phyloP scores from a whole-genome alignment of 2,113 vertebrate genomes.

The Gobio gobio region DNA sequence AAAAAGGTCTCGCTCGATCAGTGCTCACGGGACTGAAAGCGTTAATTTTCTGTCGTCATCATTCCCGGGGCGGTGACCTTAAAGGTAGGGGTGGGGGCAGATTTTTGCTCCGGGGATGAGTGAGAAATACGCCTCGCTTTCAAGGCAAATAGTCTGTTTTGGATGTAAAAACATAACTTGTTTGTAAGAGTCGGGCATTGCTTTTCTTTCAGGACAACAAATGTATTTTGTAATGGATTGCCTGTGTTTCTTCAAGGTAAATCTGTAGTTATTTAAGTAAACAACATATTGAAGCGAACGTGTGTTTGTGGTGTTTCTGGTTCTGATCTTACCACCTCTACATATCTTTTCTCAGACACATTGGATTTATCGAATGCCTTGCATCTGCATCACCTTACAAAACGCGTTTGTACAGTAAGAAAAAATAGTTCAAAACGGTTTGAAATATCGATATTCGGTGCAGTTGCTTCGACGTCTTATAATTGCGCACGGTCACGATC shows the following conservation, averaged over 20 bases:
- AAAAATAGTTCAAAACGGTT: not conserved
- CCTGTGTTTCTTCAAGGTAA: constrained; percentile 61
- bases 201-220: constrained; percentile 53
- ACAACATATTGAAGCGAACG: constrained; percentile 52
- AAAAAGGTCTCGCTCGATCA: not conserved
- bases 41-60: constrained; percentile 77
- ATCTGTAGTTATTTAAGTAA: constrained; percentile 60
- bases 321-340: constrained; percentile 26
- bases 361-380: not conserved
- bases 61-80: constrained; percentile 73
- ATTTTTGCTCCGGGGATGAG: constrained; percentile 61
- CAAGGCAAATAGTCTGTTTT: constrained; percentile 60
- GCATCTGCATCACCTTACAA: not conserved
- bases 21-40: constrained; percentile 63
- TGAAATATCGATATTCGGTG: not conserved
- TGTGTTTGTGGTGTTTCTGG: constrained; percentile 57
- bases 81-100: constrained; percentile 64
- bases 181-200: constrained; percentile 14
- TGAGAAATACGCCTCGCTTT: constrained; percentile 61
- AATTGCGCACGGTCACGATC: constrained; percentile 7
- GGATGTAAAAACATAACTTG: constrained; percentile 51
- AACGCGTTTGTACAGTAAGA: not conserved
- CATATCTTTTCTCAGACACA: constrained; percentile 43
- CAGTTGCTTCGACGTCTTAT: not conserved
- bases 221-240: constrained; percentile 52